Base-by-base conservation (phyloP, 2,888 invertebrate genomes). In the Drosophila conformis region DNA sequence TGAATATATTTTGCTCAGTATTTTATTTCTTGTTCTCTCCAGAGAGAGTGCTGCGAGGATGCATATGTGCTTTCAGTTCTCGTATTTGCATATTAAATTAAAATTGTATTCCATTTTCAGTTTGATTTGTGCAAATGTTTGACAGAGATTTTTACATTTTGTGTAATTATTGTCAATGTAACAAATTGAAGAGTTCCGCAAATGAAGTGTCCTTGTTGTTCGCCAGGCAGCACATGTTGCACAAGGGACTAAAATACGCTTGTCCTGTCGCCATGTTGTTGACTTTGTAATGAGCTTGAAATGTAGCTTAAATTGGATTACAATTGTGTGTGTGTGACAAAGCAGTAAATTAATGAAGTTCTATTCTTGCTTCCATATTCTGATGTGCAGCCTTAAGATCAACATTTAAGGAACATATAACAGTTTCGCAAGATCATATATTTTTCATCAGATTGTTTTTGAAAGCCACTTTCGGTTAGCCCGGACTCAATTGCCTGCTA, bases 61-160 rank as follows among this genome's bases (percentile, higher is more conserved):
- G 80, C 82, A 65, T 51, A 70, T 80, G 78, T 80, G 69, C 58
- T 54, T 54, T 46, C 62, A 62, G 38, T 63, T 66, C 29, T 60
- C 67, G 59, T 82, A 82, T 82, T 82, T 85, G 82, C 82, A 82
- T 82, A 83, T 78, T 79, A 82, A 76, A 84, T 82, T 64, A 84
- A 76, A 76, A 75, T 82, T 69, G 7, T 58, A 54, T 62, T 58
- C 58, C n/a, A 59, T 70, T 78, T 59, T 69, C 61, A 59, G 54
- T 80, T 81, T 75, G 75, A 82, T 82, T 80, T 82, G 69, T 38
- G 67, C 69, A 80, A 80, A 82, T 82, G 80, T 82, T 78, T 82
- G 82, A 69, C 69, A 52, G 65, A 72, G 67, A 72, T 80, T 82
- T 82, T 79, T 81, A 69, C 78, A 77, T 65, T 77, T 57, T 77